Base-by-base conservation (phyloP, 2,797 vertebrate species). In the Galago senegalensis region DNA sequence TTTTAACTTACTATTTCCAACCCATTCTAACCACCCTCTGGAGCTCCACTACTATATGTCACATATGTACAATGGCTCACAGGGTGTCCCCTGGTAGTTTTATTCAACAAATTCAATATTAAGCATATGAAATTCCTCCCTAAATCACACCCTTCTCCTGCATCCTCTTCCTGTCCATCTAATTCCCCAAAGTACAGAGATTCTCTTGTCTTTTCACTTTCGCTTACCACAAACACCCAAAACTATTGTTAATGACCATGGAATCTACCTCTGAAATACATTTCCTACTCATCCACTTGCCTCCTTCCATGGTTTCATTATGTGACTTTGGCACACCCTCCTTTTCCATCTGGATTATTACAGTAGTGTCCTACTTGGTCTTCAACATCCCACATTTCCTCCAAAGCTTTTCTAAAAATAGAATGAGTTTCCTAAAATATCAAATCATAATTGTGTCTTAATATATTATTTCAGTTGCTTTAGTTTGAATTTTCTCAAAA, bases 381-480 rank as follows among this genome's bases (percentile, higher is more conserved):
- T 60, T 7, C 3, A 58, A 16, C 23, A 49, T 12, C 5, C 49
- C 9, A 20, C 4, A 58, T 49, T 29, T 91, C 43, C 72, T 92
- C n/a, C 70, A 72, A 95, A 49, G 9, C 7, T n/a, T 69, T 29
- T 85, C 7, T 63, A 31, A 56, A 94, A 90, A 49, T 53, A 63
- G 43, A 53, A 27, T n/a, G 40, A 86, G 46, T 53, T 90, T 53
- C 58, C 87, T 80, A 87, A 88, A 85, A 96, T 70, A 63, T 21
- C 11, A 65, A 72, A 34, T 53, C 58, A 3, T 63, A 13, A 82
- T 76, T 92, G 29, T 95, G 18, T 56, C 16, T 5, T 65, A 53
- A 77, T 21, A 3, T 72, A 91, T 40, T 2, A 25, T 81, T 43
- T 77, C 6, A 53, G 37, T 67, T 61, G 29, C 3, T 8, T 93